Conservation (phyloP, 2,888 invertebrate species). For the Alloscopus bannaensis region DNA sequence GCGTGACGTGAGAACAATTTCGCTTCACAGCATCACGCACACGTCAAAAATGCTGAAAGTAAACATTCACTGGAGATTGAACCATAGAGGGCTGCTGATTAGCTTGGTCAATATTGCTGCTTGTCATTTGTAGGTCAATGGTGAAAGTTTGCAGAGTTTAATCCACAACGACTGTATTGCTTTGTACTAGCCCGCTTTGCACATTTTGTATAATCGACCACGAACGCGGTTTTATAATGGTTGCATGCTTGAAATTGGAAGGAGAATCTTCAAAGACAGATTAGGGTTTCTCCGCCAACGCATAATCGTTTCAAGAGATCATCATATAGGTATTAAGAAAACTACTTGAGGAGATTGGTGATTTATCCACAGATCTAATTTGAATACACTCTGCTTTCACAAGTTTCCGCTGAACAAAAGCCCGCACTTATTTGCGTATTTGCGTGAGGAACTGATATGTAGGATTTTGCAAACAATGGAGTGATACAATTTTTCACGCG, state of each 20-base stretch:
- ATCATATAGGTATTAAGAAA: constrained; percentile 46
- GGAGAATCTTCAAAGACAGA: constrained; percentile 7
- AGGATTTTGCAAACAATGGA: too few relatives aligned
- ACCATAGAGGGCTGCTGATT: constrained; percentile 34
- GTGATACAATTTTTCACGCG: too few relatives aligned
- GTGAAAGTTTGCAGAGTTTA: constrained; percentile 57
- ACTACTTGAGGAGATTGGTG: constrained; percentile 20
- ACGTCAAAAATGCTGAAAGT: background rate
- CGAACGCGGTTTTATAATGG: background rate
- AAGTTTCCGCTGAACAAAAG: too few relatives aligned
- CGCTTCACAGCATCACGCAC: background rate
- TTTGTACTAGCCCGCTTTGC: constrained; percentile 26
- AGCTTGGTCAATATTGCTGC: constrained; percentile 20
- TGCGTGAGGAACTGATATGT: too few relatives aligned
- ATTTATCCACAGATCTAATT: constrained; percentile 13
- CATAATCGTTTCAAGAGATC: constrained; percentile 30
- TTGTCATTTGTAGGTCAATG: constrained; percentile 58
- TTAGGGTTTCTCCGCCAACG: constrained; percentile 16
- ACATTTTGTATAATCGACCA: background rate
- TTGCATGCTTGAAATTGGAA: background rate
- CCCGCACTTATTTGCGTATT: too few relatives aligned
- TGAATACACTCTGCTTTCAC: too few relatives aligned
- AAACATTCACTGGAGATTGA: background rate
- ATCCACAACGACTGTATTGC: constrained; percentile 46
- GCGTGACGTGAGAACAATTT: background rate